Base-by-base conservation (phyloP, 2,888 invertebrate genomes). In the Acrobasis repandana region DNA sequence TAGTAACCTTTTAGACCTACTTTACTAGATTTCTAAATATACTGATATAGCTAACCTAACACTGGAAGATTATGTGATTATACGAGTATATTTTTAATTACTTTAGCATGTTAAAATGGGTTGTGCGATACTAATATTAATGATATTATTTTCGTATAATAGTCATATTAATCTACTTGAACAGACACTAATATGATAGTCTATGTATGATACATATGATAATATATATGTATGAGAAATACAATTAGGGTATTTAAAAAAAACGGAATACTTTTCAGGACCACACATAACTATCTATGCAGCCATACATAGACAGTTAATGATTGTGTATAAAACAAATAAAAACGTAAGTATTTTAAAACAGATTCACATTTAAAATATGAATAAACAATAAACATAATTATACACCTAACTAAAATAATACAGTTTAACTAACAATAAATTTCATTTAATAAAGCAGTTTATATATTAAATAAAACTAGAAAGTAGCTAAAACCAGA, bases 51-150 rank as follows among this genome's bases (percentile, higher is more conserved):
- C 48, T 48, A 33, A 48, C 60, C 82, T 85, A 85, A 72, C 60
- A 76, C 64, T 88, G 88, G 88, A 89, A 90, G 89, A 85, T 76
- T 74, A 80, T 68, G 88, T 88, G 88, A 88, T 86, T 80, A 85
- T 66, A n/a, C n/a, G n/a, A n/a, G n/a, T n/a, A 82, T 67, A 74
- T 61, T 59, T 67, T 62, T 67, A 61, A 51, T 60, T 58, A 61
- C 61, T 62, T 60, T 59, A 43, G 56, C 64, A 61, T 67, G 47
- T 47, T n/a, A 62, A 60, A 52, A 61, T 60, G 62, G 54, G 50
- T 58, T 58, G 57, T 58, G 47, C 47, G 47, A 58, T 48, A 58
- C n/a, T 43, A 2, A 43, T 43, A 43, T 43, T 43, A 43, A 43
- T n/a, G 43, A 43, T 43, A 43, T 43, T 43, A 43, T 43, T 43